Percentiles rank a stretch among this genome's conserved stretches.
Conservation (phyloP, 2,888 invertebrate species). For the Stegana nigrithorax region DNA sequence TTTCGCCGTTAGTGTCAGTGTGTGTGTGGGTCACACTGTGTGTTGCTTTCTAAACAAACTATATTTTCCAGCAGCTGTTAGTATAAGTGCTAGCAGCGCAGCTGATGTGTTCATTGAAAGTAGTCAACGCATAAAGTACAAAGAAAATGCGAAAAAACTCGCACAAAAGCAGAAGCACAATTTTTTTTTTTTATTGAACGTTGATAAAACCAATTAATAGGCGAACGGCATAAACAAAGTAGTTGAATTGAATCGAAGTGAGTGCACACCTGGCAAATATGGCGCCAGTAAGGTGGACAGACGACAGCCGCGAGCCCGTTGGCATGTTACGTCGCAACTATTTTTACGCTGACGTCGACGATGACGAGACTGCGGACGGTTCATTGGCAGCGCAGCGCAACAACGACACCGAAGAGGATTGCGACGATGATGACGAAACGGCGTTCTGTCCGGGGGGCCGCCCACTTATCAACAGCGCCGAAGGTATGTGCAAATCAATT, state of each 20-base stretch:
- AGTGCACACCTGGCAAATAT: slow-evolving; percentile 21
- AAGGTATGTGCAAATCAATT: too few relatives aligned
- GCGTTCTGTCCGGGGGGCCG: slow-evolving; percentile 43
- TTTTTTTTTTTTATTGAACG: not conserved
- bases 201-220: not conserved
- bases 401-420: slow-evolving; percentile 45
- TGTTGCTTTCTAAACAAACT: slow-evolving; percentile 14
- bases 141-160: not conserved
- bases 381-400: slow-evolving; percentile 17
- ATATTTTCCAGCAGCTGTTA: slow-evolving; percentile 3
- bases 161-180: not conserved
- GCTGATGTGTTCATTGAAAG: slow-evolving; percentile 1
- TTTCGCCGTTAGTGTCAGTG: too few relatives aligned
- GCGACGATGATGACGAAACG: slow-evolving; percentile 47
- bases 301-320: slow-evolving; percentile 49
- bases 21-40: not conserved
- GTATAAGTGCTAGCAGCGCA: too few relatives aligned
- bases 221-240: not conserved
- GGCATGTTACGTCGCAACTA: slow-evolving; percentile 23
- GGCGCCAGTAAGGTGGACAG: slow-evolving; percentile 50
- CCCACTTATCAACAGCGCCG: slow-evolving; percentile 40
- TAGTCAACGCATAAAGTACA: not conserved
- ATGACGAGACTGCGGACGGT: not conserved
- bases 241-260: not conserved
- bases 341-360: slow-evolving; percentile 42